These are phyloP conservation scores for Drosophila pandora DNA, from an alignment of 1,140 invertebrate genomes.

Conservation along the genomic window DNA sequence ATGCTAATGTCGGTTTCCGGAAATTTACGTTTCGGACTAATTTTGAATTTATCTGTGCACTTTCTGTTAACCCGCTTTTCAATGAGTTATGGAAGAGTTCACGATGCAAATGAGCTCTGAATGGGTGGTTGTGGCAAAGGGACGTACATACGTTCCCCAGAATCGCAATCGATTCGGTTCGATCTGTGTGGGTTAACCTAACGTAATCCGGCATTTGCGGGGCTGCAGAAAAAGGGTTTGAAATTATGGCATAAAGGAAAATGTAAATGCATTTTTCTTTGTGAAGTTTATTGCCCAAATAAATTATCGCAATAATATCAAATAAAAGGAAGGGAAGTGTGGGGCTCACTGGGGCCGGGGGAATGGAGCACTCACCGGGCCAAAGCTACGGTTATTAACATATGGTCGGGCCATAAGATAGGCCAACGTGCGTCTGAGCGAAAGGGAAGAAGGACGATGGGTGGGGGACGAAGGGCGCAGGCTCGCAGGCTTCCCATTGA, in stretches of 20 bases:
- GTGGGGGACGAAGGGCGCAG: slow-evolving; percentile 12
- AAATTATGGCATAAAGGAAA: slow-evolving; percentile 74
- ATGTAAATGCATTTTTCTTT: slow-evolving; percentile 78
- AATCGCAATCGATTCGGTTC: slow-evolving; percentile 17
- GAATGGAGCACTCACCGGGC: slow-evolving; percentile 51
- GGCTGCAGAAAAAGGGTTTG: slow-evolving; percentile 47
- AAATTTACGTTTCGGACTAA: slow-evolving; percentile 51
- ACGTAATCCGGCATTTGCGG: slow-evolving; percentile 22
- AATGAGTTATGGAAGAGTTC: slow-evolving; percentile 41
- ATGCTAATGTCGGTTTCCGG: slow-evolving; percentile 61
- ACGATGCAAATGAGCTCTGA: slow-evolving; percentile 45
- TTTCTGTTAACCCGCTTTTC: slow-evolving; percentile 29
- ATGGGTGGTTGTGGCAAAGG: slow-evolving; percentile 40
- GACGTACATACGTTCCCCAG: slow-evolving; percentile 16
- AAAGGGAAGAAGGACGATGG: slow-evolving; percentile 33
- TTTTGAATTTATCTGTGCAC: slow-evolving; percentile 26
- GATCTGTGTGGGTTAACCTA: slow-evolving; percentile 35
- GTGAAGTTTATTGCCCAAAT: slow-evolving; percentile 77
- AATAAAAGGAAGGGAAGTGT: slow-evolving; percentile 59
- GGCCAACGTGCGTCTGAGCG: slow-evolving; percentile 27
- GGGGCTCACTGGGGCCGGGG: background rate
- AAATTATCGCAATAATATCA: slow-evolving; percentile 83
- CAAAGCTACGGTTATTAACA: slow-evolving; percentile 80
- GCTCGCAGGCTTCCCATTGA: background rate
- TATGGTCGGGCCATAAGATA: slow-evolving; percentile 64